Evolutionary conservation across 1,140 invertebrate species (phyloP), one percentile per base, ranked within the genome.

Genomic region (Dendroctonus ponderosae): DNA sequence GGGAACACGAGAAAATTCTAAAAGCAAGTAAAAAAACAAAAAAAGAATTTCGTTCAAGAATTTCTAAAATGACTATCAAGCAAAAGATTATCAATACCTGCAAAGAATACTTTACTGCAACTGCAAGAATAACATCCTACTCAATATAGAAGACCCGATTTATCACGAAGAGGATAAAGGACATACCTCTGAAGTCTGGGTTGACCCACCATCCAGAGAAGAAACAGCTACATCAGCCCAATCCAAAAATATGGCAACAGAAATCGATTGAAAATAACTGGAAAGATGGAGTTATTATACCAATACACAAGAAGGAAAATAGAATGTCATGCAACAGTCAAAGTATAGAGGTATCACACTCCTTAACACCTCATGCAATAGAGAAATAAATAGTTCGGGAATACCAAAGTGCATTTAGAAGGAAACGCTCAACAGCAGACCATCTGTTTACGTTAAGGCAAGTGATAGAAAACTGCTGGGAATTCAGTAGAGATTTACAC

Each of bases 271-370:
- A 0, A 46, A 46, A 46, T 46, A 46, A 46, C 44, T 46, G 44
- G 1, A 26, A 26, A 26, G n/a, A n/a, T n/a, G 26, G 26, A 26
- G 26, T 26, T 26, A 26, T 26, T 26, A 46, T 46, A 46, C 44
- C 44, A 51, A 5, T 51, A 51, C 14, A 15, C 8, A 51, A 51
- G 50, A 12, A n/a, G 8, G 50, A 5, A 51, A 51, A 51, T 51
- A 51, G 7, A 51, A 51, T 51, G 11, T 51, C 50, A 51, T 15
- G 50, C 50, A 51, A 51, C 50, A 51, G n/a, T n/a, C n/a, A n/a
- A n/a, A 51, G 3, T 51, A 51, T 51, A 51, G 50, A 51, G 50
- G 50, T 51, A n/a, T 51, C 50, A 51, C 50, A 51, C 50, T 51
- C 15, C 50, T 51, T 9, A 51, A 51, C 44, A 46, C 44, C 1